phyloP scores from a whole-genome alignment of 2,888 invertebrate species.

The Encarsia formosa region DNA sequence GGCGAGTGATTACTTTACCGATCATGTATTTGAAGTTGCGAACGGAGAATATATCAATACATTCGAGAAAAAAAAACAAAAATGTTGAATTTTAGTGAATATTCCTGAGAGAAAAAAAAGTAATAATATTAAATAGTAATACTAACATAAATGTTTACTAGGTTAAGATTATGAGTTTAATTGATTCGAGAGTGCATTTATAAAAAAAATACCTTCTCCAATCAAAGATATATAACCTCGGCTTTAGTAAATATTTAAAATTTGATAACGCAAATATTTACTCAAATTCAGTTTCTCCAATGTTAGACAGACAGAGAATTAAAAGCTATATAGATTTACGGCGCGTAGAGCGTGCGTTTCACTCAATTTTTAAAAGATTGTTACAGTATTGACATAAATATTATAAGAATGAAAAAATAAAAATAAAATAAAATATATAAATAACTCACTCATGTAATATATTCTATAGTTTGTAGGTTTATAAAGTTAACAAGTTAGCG shows the following conservation, averaged over 20 bases:
- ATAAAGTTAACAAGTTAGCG: background rate
- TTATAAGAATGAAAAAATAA: constrained; percentile 5
- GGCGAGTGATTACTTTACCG: too few relatives aligned
- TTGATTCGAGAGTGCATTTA: background rate
- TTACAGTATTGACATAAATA: constrained; percentile 26
- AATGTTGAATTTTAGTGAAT: too few relatives aligned
- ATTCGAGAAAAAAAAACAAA: too few relatives aligned
- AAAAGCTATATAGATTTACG: background rate
- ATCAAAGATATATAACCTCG: background rate
- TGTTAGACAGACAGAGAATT: background rate
- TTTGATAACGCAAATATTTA: too few relatives aligned
- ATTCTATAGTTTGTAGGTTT: too few relatives aligned
- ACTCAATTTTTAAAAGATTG: constrained; percentile 7
- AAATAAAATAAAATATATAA: background rate
- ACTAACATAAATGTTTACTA: background rate
- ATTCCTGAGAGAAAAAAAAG: too few relatives aligned
- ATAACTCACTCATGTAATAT: too few relatives aligned
- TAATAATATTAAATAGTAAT: too few relatives aligned
- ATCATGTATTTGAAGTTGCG: too few relatives aligned
- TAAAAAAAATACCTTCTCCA: background rate
- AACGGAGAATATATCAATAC: too few relatives aligned
- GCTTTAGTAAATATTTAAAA: too few relatives aligned
- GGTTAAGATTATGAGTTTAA: background rate
- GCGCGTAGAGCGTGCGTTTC: background rate
- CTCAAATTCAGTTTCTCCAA: background rate